These are phyloP conservation scores for Phylloscopus whistleri DNA, from an alignment of 2,113 vertebrate genomes.

Conservation along the genomic window DNA sequence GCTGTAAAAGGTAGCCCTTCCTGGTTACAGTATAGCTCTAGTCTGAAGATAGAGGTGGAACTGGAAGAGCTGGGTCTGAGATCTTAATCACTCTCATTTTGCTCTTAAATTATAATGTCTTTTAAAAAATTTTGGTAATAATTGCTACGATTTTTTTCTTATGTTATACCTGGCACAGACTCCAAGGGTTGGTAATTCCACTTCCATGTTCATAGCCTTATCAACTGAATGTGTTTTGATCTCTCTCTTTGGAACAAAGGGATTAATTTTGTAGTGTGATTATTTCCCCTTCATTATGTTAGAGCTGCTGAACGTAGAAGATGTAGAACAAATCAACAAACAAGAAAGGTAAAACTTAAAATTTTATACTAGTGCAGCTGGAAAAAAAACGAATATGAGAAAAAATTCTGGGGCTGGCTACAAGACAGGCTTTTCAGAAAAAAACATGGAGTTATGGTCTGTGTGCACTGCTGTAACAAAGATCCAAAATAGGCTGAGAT, in stretches of 20 bases:
- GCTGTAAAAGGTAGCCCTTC: background rate
- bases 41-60: background rate
- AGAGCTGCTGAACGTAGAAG: background rate
- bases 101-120: background rate
- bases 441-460: background rate
- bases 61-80: background rate
- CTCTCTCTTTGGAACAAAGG: background rate
- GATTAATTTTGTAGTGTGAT: background rate
- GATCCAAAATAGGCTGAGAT: background rate
- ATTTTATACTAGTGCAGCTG: background rate
- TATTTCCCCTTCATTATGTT: background rate
- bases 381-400: background rate
- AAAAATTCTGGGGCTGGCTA: background rate
- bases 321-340: background rate
- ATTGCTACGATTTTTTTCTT: background rate
- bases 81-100: background rate
- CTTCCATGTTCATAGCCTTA: background rate
- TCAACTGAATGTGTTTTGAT: background rate
- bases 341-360: background rate
- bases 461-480: background rate
- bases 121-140: background rate
- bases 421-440: background rate
- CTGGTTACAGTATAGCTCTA: background rate
- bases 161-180: background rate
- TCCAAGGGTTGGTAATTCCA: background rate